Percentiles rank a stretch among this genome's conserved stretches.
These are phyloP conservation scores for Myopa testacea DNA, from an alignment of 2,888 invertebrate species.

Conservation along the genomic window DNA sequence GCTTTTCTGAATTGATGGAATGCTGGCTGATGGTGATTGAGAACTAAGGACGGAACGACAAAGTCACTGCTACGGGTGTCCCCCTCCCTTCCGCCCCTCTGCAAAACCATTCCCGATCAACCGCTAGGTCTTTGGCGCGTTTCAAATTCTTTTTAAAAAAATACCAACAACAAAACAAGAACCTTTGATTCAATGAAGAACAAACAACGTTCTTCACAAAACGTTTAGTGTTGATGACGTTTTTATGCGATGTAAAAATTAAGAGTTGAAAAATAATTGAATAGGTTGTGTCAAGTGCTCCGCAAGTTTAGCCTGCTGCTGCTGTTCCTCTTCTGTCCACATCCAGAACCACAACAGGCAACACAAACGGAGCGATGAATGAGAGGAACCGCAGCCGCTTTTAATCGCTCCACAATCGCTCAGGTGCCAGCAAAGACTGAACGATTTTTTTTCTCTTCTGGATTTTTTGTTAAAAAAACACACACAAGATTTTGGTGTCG, in stretches of 20 bases:
- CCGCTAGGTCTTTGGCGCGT: background rate
- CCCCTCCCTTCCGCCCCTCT: background rate
- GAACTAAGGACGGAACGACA: background rate
- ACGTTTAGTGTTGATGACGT: slow-evolving; percentile 43
- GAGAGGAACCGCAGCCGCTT: slow-evolving; percentile 15
- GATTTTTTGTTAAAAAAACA: background rate
- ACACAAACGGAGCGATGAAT: background rate
- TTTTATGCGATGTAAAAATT: slow-evolving; percentile 52
- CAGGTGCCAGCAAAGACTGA: slow-evolving; percentile 27
- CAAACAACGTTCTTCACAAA: slow-evolving; percentile 28
- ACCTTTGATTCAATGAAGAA: slow-evolving; percentile 22
- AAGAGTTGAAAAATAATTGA: slow-evolving; percentile 67
- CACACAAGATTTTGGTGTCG: background rate
- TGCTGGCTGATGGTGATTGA: slow-evolving; percentile 19
- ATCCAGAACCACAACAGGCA: background rate
- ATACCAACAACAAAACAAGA: background rate
- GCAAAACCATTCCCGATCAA: background rate
- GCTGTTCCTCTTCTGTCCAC: background rate
- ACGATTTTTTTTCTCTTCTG: background rate
- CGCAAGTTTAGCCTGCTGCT: slow-evolving; percentile 37
- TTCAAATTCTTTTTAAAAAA: background rate
- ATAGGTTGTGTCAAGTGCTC: slow-evolving; percentile 65
- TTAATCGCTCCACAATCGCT: slow-evolving; percentile 29
- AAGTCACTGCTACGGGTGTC: background rate
- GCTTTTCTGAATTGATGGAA: slow-evolving; percentile 28